Evolutionary conservation across 30 jellyfish, hydroid and myxozoan genomes (phyloP).

Genomic region (Aurelia coerulea): DNA sequence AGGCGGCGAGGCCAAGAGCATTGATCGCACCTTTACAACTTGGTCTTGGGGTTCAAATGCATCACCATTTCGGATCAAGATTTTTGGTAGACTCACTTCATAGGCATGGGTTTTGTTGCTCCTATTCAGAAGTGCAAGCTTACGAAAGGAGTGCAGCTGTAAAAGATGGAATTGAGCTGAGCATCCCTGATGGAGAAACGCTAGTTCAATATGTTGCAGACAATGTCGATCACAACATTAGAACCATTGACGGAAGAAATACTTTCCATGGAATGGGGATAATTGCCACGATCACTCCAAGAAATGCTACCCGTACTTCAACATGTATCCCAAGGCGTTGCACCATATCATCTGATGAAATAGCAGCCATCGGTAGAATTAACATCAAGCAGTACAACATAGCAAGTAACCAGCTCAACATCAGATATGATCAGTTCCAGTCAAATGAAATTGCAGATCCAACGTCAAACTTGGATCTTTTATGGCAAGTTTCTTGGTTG

Average conservation of each 20-base stretch:
- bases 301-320: too few relatives aligned
- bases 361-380: constrained; percentile 42
- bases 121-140: constrained; percentile 62
- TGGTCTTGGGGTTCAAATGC: constrained; percentile 55
- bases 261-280: too few relatives aligned
- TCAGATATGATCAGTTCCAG: constrained; percentile 14
- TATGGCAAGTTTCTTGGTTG: constrained; percentile 47
- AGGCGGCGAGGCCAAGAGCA: too few relatives aligned
- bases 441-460: constrained; percentile 28
- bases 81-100: constrained; percentile 61
- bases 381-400: constrained; percentile 45
- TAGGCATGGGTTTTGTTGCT: constrained; percentile 66
- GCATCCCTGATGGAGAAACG: too few relatives aligned
- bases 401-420: constrained; percentile 39
- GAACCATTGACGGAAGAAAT: too few relatives aligned
- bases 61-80: constrained; percentile 57
- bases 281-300: too few relatives aligned
- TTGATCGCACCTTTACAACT: too few relatives aligned
- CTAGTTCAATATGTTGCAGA: too few relatives aligned
- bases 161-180: too few relatives aligned
- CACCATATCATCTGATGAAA: constrained; percentile 34
- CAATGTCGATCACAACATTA: too few relatives aligned
- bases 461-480: constrained; percentile 37
- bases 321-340: constrained; percentile 28
- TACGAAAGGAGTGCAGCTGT: constrained; percentile 55